These are phyloP conservation scores for Antheraea mylitta DNA, from an alignment of 1,140 invertebrate species.

Conservation along the genomic window DNA sequence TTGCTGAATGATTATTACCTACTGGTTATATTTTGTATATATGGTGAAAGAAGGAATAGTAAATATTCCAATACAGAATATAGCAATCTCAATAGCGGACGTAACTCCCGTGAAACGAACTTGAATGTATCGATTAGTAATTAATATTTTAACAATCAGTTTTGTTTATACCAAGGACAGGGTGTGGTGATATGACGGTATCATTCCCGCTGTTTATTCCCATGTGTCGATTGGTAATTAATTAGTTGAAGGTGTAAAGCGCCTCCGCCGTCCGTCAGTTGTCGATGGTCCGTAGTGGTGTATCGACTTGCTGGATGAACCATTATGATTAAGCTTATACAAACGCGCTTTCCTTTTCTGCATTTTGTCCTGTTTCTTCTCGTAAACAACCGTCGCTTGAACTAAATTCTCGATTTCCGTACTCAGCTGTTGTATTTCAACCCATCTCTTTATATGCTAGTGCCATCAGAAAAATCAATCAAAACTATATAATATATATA, in stretches of 20 bases:
- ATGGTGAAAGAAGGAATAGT: too few species aligned
- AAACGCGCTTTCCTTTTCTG: neutral
- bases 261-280: neutral
- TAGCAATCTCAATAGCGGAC: too few species aligned
- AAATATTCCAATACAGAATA: too few species aligned
- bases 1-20: too few species aligned
- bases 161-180: too few species aligned
- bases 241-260: neutral
- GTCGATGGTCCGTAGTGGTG: neutral
- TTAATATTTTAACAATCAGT: too few species aligned
- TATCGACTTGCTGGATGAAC: neutral
- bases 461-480: neutral
- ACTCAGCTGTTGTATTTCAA: slow-evolving; percentile 20
- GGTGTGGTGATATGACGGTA: too few species aligned
- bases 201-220: neutral
- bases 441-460: slow-evolving; percentile 10
- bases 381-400: slow-evolving; percentile 16
- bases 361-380: neutral
- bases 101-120: too few species aligned
- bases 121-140: too few species aligned
- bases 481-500: neutral
- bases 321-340: neutral
- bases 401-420: slow-evolving; percentile 25
- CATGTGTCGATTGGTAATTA: neutral
- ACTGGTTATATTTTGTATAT: too few species aligned